A percentile compares a stretch with the other conserved stretches of the same genome.
phyloP scores from a whole-genome alignment of 1,140 invertebrate genomes.

The Apis laboriosa region DNA sequence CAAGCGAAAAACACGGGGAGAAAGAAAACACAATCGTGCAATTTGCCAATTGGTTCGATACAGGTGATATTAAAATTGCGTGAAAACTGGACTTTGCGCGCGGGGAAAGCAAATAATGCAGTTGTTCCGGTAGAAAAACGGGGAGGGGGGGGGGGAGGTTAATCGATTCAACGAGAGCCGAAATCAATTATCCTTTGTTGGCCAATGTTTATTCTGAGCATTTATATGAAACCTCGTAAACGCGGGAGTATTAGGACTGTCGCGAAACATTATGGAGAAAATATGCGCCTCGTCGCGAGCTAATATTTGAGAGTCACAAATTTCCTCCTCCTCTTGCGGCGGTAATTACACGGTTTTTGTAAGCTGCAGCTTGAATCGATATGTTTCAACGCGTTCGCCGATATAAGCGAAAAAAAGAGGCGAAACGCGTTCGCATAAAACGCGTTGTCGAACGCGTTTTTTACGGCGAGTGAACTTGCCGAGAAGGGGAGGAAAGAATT shows the following conservation, averaged over 20 bases:
- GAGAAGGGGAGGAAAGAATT: background rate
- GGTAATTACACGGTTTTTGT: slow-evolving; percentile 46
- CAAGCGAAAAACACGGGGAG: too few species aligned
- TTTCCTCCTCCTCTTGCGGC: slow-evolving; percentile 14
- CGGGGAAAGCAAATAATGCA: background rate
- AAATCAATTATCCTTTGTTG: slow-evolving; percentile 39
- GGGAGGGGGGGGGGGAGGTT: background rate
- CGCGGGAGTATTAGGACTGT: slow-evolving; percentile 19
- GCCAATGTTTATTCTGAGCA: slow-evolving; percentile 2
- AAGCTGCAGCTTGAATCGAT: slow-evolving; percentile 34
- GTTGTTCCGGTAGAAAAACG: background rate
- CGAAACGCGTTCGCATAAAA: slow-evolving; percentile 25
- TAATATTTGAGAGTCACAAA: slow-evolving; percentile 62
- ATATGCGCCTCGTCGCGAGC: slow-evolving; percentile 23
- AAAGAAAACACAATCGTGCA: background rate
- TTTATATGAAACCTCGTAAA: slow-evolving; percentile 2
- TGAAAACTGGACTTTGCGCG: background rate
- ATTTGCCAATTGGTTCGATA: background rate
- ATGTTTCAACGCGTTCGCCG: slow-evolving; percentile 26
- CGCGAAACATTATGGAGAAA: slow-evolving; percentile 25
- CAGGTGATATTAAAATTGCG: background rate
- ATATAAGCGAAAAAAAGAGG: slow-evolving; percentile 52
- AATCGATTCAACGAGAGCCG: slow-evolving; percentile 30
- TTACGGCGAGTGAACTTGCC: background rate
- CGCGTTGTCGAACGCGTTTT: background rate